Base-by-base conservation (phyloP, 2,797 vertebrate species). In the Sorex maritimensis region DNA sequence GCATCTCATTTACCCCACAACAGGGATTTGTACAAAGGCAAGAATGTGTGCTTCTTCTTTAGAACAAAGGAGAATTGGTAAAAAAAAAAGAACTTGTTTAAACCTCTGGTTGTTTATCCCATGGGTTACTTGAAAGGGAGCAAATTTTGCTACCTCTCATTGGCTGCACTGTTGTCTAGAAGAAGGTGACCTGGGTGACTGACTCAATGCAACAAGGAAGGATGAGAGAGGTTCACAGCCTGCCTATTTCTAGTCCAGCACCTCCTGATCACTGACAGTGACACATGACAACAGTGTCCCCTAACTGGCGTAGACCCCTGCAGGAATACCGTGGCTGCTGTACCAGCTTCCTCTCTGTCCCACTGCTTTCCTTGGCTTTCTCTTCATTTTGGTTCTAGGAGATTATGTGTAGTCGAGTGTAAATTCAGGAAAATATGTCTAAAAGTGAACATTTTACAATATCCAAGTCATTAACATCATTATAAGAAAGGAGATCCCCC, bases 401-500 rank as follows among this genome's bases (percentile, higher is more conserved):
- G 68, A n/a, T 46, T 73, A 68, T 38, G 1, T 13, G 41, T 72
- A 41, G 34, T 90, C 13, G 34, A 9, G 6, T 1, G 44, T 41
- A 23, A 55, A 80, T 65, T 80, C 77, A 75, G 52, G 80, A 52
- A 80, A 61, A 71, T 46, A n/a, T 61, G 30, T 81, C 49, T 52
- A 86, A 3, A 46, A 28, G 12, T 55, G 38, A 30, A n/a, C 88
- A 72, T 86, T 77, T 44, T 49, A 81, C 86, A 52, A 44, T 73
- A 26, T 93, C 71, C 49, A 79, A 65, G 30, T 75, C 65, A 23
- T 81, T 82, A 23, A 26, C 5, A 12, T 84, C 17, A 61, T 26
- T 81, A 34, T 71, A 80, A 87, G 44, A 75, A 90, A 77, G 63
- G 67, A 88, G 9, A 71, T 85, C n/a, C 24, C 23, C 58, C 44